These are phyloP conservation scores for Lithobius niger DNA, from an alignment of 1,140 invertebrate genomes.

Conservation along the genomic window DNA sequence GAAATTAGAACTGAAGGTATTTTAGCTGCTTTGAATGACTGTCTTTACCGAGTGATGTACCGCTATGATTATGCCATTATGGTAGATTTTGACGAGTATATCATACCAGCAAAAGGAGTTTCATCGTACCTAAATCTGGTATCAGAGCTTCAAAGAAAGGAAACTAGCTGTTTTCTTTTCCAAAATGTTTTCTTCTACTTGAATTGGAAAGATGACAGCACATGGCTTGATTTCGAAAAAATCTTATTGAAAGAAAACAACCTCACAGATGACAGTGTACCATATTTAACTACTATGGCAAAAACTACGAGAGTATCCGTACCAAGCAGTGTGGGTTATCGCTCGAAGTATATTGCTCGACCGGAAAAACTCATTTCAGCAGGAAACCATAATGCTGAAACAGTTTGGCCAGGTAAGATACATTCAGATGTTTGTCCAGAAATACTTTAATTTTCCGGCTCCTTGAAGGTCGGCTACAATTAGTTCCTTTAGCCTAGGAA, in stretches of 20 bases:
- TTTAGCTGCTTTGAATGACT: slow-evolving; percentile 16
- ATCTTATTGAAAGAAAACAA: slow-evolving; percentile 18
- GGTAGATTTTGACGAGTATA: slow-evolving; percentile 17
- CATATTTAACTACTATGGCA: slow-evolving; percentile 49
- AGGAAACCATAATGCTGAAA: slow-evolving; percentile 89
- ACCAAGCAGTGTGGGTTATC: slow-evolving; percentile 72
- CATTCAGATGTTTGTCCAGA: no score
- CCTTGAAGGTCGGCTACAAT: no score
- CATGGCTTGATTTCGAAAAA: no score
- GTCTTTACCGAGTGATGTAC: slow-evolving; percentile 15
- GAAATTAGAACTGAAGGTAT: slow-evolving; percentile 1
- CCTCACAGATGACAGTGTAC: slow-evolving; percentile 15
- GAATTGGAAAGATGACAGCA: slow-evolving; percentile 55
- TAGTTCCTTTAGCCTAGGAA: no score
- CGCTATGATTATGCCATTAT: slow-evolving; percentile 9
- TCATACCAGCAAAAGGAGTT: slow-evolving; percentile 14
- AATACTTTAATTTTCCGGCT: no score
- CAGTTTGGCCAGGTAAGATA: slow-evolving; percentile 25
- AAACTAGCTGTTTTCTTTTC: slow-evolving; percentile 44
- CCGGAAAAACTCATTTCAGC: slow-evolving; percentile 69
- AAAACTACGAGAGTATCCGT: slow-evolving; percentile 65
- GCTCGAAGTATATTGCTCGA: slow-evolving; percentile 78
- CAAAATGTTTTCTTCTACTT: slow-evolving; percentile 88
- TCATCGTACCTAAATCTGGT: slow-evolving; percentile 14
- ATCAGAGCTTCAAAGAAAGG: slow-evolving; percentile 13